Evolutionary conservation across 2,888 invertebrate genomes (phyloP).

Genomic region (Trachelus iudaicus): DNA sequence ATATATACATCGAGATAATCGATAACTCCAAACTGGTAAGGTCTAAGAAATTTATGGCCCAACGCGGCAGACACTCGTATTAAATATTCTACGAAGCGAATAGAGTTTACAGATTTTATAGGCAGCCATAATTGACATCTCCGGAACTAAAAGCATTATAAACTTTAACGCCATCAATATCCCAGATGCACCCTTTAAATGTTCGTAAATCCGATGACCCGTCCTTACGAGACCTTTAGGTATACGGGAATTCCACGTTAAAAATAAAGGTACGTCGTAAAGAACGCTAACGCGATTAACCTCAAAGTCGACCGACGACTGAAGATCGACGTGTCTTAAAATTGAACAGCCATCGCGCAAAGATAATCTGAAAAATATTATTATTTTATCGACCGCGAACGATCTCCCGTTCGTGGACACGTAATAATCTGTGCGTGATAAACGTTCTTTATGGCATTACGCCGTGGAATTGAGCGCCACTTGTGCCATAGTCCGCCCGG

Average conservation of each 20-base stretch:
- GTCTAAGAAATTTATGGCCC: background rate
- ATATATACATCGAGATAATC: background rate
- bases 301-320: background rate
- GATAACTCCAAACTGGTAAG: background rate
- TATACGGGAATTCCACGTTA: background rate
- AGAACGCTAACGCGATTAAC: background rate
- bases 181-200: background rate
- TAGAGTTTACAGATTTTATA: background rate
- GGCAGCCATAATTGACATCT: background rate
- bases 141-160: background rate
- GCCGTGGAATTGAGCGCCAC: conserved; percentile 38
- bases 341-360: background rate
- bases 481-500: conserved; percentile 15
- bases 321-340: too few relatives aligned
- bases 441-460: conserved; percentile 39
- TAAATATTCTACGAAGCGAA: conserved; percentile 9
- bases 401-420: background rate
- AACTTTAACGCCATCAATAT: background rate
- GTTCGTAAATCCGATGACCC: background rate
- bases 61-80: conserved; percentile 3
- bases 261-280: background rate
- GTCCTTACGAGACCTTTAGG: background rate
- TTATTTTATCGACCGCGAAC: background rate
- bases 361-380: background rate
- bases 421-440: conserved; percentile 34